Base-by-base conservation (phyloP, 1,140 invertebrate species). In the Drosophila obscura region DNA sequence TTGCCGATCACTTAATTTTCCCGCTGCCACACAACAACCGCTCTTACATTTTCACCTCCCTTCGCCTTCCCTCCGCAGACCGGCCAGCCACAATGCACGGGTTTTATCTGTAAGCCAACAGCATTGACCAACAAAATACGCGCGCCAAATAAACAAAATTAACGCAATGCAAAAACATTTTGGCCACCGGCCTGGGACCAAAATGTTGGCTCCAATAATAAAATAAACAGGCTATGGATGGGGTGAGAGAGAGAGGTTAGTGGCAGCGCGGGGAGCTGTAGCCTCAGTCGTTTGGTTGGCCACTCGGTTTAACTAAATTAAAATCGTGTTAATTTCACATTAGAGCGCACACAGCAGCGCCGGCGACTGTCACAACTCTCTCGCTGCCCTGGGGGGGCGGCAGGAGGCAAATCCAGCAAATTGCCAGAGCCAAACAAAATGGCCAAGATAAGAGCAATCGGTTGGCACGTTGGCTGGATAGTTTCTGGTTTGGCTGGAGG, bases 251-350 rank as follows among this genome's bases (percentile, higher is more conserved):
- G 24, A 59, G 22, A 8, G 24, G 68, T 15, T 2, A 74, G 60
- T 60, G n/a, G n/a, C n/a, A n/a, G n/a, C n/a, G n/a, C n/a, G 71
- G 61, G 76, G 26, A 24, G 53, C 19, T 7, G 28, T 35, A 8
- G 13, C 44, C 15, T 64, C 60, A 50, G 60, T 67, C 51, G 80
- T 82, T 81, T 82, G 77, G 78, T 81, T 87, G 77, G 78, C 83
- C 83, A 85, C 83, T 82, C 78, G 82, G 82, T 87, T 85, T 87
- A 85, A 85, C 82, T 85, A 85, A 85, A 85, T 87, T 87, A 87
- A 87, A 87, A 87, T 87, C 83, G 83, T 88, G 83, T 88, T 88
- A 88, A 88, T 88, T 88, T 88, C 83, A 88, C 84, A 88, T 88
- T 88, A 88, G 84, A 88, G 82, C 79, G 83, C 79, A 80, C 83